Conservation (phyloP, 2,113 vertebrate species). For the Eptesicus fuscus region DNA sequence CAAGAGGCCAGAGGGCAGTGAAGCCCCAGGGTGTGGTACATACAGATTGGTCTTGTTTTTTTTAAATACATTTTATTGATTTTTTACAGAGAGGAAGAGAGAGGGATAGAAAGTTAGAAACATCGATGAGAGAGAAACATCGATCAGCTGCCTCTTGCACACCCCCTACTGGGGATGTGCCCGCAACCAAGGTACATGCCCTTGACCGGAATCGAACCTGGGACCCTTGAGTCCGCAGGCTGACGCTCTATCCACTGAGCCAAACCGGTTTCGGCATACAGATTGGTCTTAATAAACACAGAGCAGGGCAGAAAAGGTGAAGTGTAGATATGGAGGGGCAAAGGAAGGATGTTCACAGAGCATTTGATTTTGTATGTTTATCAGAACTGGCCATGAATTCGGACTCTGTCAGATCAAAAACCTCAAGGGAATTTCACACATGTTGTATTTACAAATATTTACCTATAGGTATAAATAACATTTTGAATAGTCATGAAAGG, state of each 20-base stretch:
- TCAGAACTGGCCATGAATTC: not conserved
- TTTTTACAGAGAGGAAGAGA: too few relatives aligned
- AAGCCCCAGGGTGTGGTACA: not conserved
- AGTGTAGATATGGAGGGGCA: not conserved
- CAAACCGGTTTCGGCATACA: too few relatives aligned
- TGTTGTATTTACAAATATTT: not conserved
- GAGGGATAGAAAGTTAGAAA: too few relatives aligned
- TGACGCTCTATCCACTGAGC: too few relatives aligned
- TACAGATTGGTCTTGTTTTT: not conserved
- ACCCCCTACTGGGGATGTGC: too few relatives aligned
- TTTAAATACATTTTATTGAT: too few relatives aligned
- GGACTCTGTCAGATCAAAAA: not conserved
- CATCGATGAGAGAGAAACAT: too few relatives aligned
- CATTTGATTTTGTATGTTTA: not conserved
- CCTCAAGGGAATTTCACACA: not conserved
- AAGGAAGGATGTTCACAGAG: not conserved
- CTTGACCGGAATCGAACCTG: too few relatives aligned
- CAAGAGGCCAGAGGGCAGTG: not conserved
- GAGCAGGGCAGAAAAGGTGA: not conserved
- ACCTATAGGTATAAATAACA: not conserved
- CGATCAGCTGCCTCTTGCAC: too few relatives aligned
- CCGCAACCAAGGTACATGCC: too few relatives aligned
- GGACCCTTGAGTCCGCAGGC: too few relatives aligned
- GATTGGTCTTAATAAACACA: not conserved
- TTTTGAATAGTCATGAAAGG: not conserved